These are phyloP conservation scores for Cheiracanthium punctorium DNA, from an alignment of 2,888 invertebrate species.

Conservation along the genomic window DNA sequence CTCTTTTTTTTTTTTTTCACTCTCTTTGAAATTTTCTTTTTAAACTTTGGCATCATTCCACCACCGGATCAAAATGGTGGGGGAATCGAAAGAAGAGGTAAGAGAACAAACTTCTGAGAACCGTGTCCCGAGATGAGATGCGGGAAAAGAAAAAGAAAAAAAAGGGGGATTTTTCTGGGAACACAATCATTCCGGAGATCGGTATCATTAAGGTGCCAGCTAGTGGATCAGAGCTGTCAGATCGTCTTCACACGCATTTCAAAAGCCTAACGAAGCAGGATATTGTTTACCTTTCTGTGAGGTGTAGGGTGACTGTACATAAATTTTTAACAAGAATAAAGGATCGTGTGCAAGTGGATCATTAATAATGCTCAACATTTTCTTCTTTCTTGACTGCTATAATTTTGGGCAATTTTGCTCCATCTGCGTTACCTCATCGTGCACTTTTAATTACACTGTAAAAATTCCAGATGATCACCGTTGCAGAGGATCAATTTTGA, in stretches of 20 bases:
- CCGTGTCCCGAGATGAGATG: conserved; percentile 6
- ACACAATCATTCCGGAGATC: conserved; percentile 29
- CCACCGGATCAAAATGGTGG: conserved; percentile 28
- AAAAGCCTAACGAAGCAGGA: conserved; percentile 42
- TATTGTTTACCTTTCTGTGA: neutral
- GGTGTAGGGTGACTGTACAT: neutral
- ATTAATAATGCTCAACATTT: too few relatives aligned
- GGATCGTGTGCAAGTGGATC: too few relatives aligned
- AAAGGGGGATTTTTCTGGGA: neutral
- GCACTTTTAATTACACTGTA: too few relatives aligned
- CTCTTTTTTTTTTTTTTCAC: neutral
- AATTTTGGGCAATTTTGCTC: too few relatives aligned
- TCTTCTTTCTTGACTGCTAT: too few relatives aligned
- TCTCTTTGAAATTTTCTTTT: neutral
- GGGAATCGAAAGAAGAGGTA: neutral
- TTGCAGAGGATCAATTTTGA: too few relatives aligned
- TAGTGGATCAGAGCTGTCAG: conserved; percentile 37
- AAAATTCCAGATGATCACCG: too few relatives aligned
- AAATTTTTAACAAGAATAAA: too few relatives aligned
- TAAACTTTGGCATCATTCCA: conserved; percentile 3
- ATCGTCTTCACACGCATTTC: conserved; percentile 26
- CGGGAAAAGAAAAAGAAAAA: neutral
- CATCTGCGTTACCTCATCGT: too few relatives aligned
- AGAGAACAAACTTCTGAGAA: conserved; percentile 11
- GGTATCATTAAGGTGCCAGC: conserved; percentile 36